Base-by-base conservation (phyloP, 2,888 invertebrate genomes). In the Harpalus rubripes region DNA sequence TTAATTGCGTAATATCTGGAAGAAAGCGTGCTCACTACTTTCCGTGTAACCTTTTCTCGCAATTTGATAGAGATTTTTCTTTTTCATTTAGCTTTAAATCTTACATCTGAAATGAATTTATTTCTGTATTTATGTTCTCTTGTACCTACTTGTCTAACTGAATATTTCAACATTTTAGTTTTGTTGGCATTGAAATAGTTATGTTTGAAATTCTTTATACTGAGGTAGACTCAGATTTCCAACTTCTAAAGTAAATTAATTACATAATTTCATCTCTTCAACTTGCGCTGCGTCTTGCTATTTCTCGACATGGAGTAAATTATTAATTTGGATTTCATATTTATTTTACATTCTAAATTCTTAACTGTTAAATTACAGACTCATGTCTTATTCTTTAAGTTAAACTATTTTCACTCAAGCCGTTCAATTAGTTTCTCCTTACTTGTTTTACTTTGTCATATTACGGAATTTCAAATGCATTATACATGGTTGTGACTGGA, bases 221-320 rank as follows among this genome's bases (percentile, higher is more conserved):
- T 44, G 72, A 41, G 44, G 72, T 72, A 72, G 72, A 74, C 10
- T 44, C 10, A 74, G 72, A 74, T 74, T 74, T 74, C 44, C 72
- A 74, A 74, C 72, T 74, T 74, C 44, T 74, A 74, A 74, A 74
- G 72, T 74, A 74, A 74, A 44, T 74, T 74, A 44, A 74, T 74
- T 74, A 74, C 72, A 74, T 74, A 74, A 74, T 74, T 74, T 74
- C 72, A 74, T 52, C 72, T 74, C 72, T 74, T 74, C 72, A 74
- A 74, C 44, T 74, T 74, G 16, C 44, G 7, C 52, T 74, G 8
- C 8, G 15, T 16, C 4, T 10, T 72, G 68, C 18, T 74, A 74
- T 26, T 74, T 74, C 72, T 15, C 41, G 44, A 44, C 72, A 6
- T 74, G 44, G 41, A 44, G 44, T 16, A 74, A 74, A 74, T 74